Base-by-base conservation (phyloP, 2,888 invertebrate species). In the Helobdella robusta region DNA sequence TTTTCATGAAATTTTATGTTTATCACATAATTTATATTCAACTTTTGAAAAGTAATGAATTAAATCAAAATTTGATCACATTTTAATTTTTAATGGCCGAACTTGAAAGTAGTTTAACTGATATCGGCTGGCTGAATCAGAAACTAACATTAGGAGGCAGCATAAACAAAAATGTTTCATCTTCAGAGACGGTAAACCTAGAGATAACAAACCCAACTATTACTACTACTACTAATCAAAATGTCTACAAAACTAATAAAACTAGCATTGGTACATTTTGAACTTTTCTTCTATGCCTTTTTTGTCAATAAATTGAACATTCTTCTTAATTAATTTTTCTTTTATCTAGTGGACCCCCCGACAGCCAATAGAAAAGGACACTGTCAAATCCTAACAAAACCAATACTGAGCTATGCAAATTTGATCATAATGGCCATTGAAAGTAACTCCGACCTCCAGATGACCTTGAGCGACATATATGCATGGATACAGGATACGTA, bases 391-490 rank as follows among this genome's bases (percentile, higher is more conserved):
- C n/a, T n/a, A n/a, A n/a, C n/a, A n/a, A 82, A 82, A 72, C 81
- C 82, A 2, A 80, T 81, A 8, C 81, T 81, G 73, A 86, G 86
- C 73, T 87, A 87, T 77, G 86, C 86, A 50, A 86, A 85, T 73
- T 83, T 87, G 78, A 87, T 87, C 72, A 81, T 85, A 69, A 81
- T 86, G 72, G 86, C 86, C 5, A 86, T 87, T 73, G 81, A 81
- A 73, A 86, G 84, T 80, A 84, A 85, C 1, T 81, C 83, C 1
- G 84, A 83, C 74, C 85, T 86, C 72, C 85, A 85, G 81, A 86
- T 86, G 86, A 87, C 86, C 2, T 80, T 87, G 40, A 85, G 85
- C 71, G 86, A 87, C 77, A 86, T 87, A 72, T 87, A 87, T 77
- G 84, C 85, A 71, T 86, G 86, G 81, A 86, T 87, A 56, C 85